phyloP scores from a whole-genome alignment of 2,797 vertebrate species.

The Enoplosus armatus region DNA sequence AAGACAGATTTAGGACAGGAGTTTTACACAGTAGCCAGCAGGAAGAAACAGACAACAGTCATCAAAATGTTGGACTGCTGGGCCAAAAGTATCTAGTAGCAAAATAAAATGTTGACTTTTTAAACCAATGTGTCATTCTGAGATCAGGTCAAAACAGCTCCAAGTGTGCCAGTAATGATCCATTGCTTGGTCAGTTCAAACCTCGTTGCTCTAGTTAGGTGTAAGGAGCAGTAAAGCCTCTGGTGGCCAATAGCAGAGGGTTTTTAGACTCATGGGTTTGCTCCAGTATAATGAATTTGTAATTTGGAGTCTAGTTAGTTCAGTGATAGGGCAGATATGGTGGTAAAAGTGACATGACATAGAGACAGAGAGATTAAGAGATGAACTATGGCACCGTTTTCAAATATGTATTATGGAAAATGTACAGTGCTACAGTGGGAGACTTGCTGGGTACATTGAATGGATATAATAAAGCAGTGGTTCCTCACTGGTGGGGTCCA shows the following conservation, averaged over 20 bases:
- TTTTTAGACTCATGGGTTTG: not conserved
- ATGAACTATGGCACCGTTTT: not conserved
- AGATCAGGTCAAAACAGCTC: not conserved
- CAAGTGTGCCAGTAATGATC: not conserved
- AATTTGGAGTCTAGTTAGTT: not conserved
- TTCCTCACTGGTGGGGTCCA: not conserved
- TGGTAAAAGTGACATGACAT: not conserved
- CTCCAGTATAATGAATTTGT: not conserved
- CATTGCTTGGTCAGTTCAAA: not conserved
- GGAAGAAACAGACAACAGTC: conserved; percentile 19
- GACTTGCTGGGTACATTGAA: not conserved
- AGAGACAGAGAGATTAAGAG: not conserved
- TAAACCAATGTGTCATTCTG: not conserved
- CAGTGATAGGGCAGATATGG: not conserved
- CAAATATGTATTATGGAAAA: not conserved
- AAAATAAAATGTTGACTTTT: not conserved
- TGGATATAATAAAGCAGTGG: conserved; percentile 13
- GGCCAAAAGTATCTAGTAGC: not conserved
- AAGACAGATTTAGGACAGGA: conserved; percentile 45
- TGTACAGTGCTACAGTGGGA: not conserved
- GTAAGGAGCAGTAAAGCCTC: not conserved
- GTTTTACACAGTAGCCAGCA: conserved; percentile 17
- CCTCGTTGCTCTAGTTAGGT: not conserved
- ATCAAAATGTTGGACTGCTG: conserved; percentile 14
- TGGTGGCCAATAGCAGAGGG: not conserved